A percentile compares a stretch with the other conserved stretches of the same genome.
Evolutionary conservation across 2,888 invertebrate genomes (phyloP).

Genomic region (Polydrusus tereticollis): DNA sequence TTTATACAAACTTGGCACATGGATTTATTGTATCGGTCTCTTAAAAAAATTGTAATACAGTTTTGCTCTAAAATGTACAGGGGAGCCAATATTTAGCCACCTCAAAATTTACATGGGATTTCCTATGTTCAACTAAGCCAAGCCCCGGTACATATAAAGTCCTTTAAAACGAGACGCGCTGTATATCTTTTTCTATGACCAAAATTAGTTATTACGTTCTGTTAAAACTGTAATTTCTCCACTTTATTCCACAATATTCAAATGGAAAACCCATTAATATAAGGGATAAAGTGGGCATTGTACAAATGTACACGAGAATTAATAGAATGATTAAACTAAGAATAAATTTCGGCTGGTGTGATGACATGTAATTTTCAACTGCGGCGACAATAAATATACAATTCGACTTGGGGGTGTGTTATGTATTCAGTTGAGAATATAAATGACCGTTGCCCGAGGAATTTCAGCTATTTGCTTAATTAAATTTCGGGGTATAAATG

Average conservation of each 20-base stretch:
- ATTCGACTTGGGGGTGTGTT: conserved; percentile 58
- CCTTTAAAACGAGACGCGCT: neutral
- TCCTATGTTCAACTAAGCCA: too few relatives aligned
- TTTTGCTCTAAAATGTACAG: too few relatives aligned
- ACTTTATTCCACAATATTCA: conserved; percentile 1
- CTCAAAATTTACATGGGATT: too few relatives aligned
- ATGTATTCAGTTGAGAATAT: conserved; percentile 61
- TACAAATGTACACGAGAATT: conserved; percentile 39
- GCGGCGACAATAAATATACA: conserved; percentile 54
- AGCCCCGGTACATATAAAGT: too few relatives aligned
- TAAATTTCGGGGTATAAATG: conserved; percentile 62
- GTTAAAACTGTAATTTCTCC: conserved; percentile 1
- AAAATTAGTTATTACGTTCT: neutral
- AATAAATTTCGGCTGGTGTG: conserved; percentile 51
- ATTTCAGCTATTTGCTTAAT: conserved; percentile 63
- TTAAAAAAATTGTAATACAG: too few relatives aligned
- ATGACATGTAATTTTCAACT: conserved; percentile 55
- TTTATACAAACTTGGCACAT: too few relatives aligned
- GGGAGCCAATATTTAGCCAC: too few relatives aligned
- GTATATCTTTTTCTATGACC: neutral
- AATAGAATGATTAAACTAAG: conserved; percentile 51
- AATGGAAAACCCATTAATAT: conserved; percentile 46
- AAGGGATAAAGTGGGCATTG: conserved; percentile 38
- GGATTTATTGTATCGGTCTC: too few relatives aligned
- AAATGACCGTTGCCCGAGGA: conserved; percentile 63